Percentiles rank a stretch among this genome's conserved stretches.
Evolutionary conservation across 2,113 vertebrate species (phyloP).

Genomic region (Alectura lathami): DNA sequence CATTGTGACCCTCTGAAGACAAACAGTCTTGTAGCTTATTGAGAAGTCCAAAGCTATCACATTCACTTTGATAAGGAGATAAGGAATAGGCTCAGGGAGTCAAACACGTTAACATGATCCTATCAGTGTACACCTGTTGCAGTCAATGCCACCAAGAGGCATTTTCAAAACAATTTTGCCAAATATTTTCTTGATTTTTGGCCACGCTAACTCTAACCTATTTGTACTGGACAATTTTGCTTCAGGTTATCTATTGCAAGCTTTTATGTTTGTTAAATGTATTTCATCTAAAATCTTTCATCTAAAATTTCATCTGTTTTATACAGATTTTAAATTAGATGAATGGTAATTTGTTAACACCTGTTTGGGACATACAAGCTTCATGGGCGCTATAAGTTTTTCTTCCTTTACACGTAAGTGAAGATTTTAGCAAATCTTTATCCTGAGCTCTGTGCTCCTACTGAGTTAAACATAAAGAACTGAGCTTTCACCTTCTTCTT

Average conservation of each 20-base stretch:
- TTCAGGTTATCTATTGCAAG: neutral
- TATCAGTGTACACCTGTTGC: too few species aligned
- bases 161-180: neutral
- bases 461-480: neutral
- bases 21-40: neutral
- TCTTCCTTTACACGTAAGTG: neutral
- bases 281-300: neutral
- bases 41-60: neutral
- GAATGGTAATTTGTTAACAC: neutral
- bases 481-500: neutral
- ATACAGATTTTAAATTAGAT: neutral
- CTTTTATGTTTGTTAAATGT: neutral
- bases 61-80: neutral
- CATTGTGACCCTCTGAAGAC: neutral
- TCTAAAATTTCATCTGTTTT: neutral
- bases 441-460: neutral
- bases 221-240: neutral
- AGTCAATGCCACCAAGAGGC: neutral
- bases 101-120: neutral
- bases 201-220: neutral
- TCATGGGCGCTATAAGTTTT: fast-evolving
- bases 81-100: neutral
- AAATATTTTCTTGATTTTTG: neutral
- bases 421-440: neutral
- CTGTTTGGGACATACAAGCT: neutral